These are phyloP conservation scores for Hirtodrosophila trivittata DNA, from an alignment of 2,888 invertebrate species.

Conservation along the genomic window DNA sequence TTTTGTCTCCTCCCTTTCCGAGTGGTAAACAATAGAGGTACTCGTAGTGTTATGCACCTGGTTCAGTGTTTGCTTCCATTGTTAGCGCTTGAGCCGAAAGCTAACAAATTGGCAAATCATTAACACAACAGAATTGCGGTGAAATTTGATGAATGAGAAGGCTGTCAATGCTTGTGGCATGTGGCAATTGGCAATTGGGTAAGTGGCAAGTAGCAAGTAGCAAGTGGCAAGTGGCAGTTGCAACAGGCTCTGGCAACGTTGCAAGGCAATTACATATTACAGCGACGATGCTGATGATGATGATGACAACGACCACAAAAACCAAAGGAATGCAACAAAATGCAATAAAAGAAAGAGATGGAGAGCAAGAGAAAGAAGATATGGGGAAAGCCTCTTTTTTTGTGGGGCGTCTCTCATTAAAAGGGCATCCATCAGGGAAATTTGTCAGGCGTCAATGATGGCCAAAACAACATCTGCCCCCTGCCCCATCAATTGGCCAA, in stretches of 20 bases:
- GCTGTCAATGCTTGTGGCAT: slow-evolving; percentile 15
- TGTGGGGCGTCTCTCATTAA: slow-evolving; percentile 50
- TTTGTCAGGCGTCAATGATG: slow-evolving; percentile 41
- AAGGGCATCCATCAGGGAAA: slow-evolving; percentile 61
- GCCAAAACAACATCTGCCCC: slow-evolving; percentile 10
- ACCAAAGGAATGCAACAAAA: slow-evolving; percentile 71
- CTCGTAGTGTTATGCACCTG: no score
- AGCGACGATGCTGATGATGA: neutral
- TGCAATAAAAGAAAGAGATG: slow-evolving; percentile 23
- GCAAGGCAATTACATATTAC: neutral
- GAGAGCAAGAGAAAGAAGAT: neutral
- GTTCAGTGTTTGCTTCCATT: slow-evolving; percentile 12
- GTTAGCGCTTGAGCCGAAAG: slow-evolving; percentile 12
- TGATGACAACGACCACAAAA: slow-evolving; percentile 53
- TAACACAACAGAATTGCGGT: slow-evolving; percentile 62
- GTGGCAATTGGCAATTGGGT: slow-evolving; percentile 20
- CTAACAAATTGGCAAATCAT: slow-evolving; percentile 30
- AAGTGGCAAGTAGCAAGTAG: slow-evolving; percentile 25
- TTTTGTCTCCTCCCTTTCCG: no score
- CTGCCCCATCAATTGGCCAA: slow-evolving; percentile 13
- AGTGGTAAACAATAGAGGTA: no score
- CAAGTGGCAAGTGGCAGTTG: slow-evolving; percentile 25
- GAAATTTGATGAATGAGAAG: slow-evolving; percentile 54
- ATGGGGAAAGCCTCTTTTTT: slow-evolving; percentile 6
- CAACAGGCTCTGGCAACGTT: slow-evolving; percentile 30